These are phyloP conservation scores for Vanessa cardui DNA, from an alignment of 2,888 invertebrate species.

Conservation along the genomic window DNA sequence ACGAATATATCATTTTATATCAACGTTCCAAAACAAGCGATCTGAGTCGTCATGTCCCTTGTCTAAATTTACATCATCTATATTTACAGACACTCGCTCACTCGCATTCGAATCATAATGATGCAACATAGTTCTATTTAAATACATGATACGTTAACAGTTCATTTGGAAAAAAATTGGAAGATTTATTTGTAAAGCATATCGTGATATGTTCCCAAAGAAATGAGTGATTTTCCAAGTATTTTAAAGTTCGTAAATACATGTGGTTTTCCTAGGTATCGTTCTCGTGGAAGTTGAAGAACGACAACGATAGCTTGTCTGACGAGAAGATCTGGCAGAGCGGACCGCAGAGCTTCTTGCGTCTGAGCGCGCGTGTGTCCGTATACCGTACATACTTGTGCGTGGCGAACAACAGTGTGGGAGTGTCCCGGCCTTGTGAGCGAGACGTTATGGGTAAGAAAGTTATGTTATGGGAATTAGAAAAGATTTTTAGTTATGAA, in stretches of 20 bases:
- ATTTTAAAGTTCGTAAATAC: too few relatives aligned
- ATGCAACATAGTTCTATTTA: not conserved
- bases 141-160: too few relatives aligned
- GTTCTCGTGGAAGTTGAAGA: slow-evolving; percentile 93
- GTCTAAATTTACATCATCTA: slow-evolving; percentile 2
- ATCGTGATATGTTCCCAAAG: too few relatives aligned
- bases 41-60: too few relatives aligned
- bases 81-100: slow-evolving; percentile 18
- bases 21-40: too few relatives aligned
- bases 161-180: too few relatives aligned
- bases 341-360: slow-evolving; percentile 79
- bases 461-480: too few relatives aligned
- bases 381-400: slow-evolving; percentile 90
- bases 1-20: too few relatives aligned
- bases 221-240: too few relatives aligned
- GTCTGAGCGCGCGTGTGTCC: slow-evolving; percentile 66
- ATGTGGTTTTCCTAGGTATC: slow-evolving; percentile 73
- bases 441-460: slow-evolving; percentile 85
- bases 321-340: slow-evolving; percentile 80
- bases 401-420: slow-evolving; percentile 92
- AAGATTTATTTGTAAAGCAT: too few relatives aligned
- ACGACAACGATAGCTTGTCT: slow-evolving; percentile 90
- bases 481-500: too few relatives aligned
- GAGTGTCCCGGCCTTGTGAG: slow-evolving; percentile 85
- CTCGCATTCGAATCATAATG: not conserved